Base-by-base conservation (phyloP, 1,140 invertebrate species). In the Formica exsecta region DNA sequence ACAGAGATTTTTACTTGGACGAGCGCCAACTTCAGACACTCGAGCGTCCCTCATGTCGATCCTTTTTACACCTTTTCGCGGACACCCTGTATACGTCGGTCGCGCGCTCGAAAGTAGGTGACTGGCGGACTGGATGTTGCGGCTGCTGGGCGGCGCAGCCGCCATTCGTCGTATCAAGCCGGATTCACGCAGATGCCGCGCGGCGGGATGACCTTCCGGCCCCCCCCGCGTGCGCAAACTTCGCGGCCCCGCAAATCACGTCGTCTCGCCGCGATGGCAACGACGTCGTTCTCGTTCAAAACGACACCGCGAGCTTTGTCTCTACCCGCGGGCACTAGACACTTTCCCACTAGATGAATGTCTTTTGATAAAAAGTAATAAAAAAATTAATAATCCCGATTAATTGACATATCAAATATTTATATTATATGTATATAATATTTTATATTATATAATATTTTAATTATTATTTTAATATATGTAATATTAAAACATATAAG, bases 101-200 rank as follows among this genome's bases (percentile, higher is more conserved):
- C 36, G 38, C 81, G 64, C 25, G 66, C 62, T 71, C 62, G 83
- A 89, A 89, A 89, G 87, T 89, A 86, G 88, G 88, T 89, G 76
- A 89, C 87, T 88, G 88, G 88, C 32, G 32, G 3, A 32, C 74
- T 88, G 88, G 80, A 62, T 89, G 48, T 51, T 73, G 80, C 68
- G 44, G 48, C 66, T 70, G 73, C 32, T 85, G 80, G 25, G 41
- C 68, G 83, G 75, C 86, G 84, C 36, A 54, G 85, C 81, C 61
- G 62, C 79, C 85, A 74, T 87, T 87, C 86, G 71, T 48, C 74
- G 87, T 86, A 86, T 88, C 87, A 68, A 89, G 87, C 83, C 75
- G 87, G 84, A 89, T 89, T 88, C 76, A 66, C 84, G 83, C 88
- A 86, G 88, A 88, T 89, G 70, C 88, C 81, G 87, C 83, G 87